Base-by-base conservation (phyloP, 2,797 vertebrate genomes). In the Poeciliopsis presidionis region DNA sequence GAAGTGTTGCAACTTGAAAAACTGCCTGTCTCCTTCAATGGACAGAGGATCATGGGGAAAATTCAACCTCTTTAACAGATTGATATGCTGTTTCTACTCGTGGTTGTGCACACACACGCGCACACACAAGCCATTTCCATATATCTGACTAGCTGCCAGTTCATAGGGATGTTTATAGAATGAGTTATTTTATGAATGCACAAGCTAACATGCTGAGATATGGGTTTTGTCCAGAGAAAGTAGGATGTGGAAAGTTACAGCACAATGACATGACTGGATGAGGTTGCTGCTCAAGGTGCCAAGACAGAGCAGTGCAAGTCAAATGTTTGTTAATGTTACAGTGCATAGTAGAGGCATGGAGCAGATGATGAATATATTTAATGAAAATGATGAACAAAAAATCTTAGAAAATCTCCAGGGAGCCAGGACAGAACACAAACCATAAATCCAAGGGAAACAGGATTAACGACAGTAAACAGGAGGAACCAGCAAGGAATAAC, bases 11-110 rank as follows among this genome's bases (percentile, higher is more conserved):
- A 90, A 92, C 85, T 92, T 89, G 76, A 80, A 91, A 88, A 78
- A 90, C 93, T 90, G 93, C 90, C 86, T 89, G 88, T 92, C 67
- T 69, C 94, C 94, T 93, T 96, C 93, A 95, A 94, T 93, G 94
- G 94, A 88, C 85, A 90, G 81, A 74, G 73, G 77, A 86, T 75
- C 88, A 87, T 69, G 82, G n/a, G 61, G 87, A 74, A 86, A 87
- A 16, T 43, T 90, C 75, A 41, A 9, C 59, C 71, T 69, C 53
- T 63, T 49, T 25, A 55, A 55, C n/a, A 61, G 72, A 76, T 47
- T 51, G 49, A 84, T 78, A 30, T n/a, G 2, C 20, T 51, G 28
- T 72, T 81, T 53, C 28, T 59, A 18, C 65, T 76, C 18, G 74
- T 71, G 25, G 36, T 28, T 45, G 41, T 30, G 4, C 14, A 47